A percentile compares a stretch with the other conserved stretches of the same genome.
Evolutionary conservation across 2,888 invertebrate species (phyloP).

Genomic region (Malthinus flaveolus): DNA sequence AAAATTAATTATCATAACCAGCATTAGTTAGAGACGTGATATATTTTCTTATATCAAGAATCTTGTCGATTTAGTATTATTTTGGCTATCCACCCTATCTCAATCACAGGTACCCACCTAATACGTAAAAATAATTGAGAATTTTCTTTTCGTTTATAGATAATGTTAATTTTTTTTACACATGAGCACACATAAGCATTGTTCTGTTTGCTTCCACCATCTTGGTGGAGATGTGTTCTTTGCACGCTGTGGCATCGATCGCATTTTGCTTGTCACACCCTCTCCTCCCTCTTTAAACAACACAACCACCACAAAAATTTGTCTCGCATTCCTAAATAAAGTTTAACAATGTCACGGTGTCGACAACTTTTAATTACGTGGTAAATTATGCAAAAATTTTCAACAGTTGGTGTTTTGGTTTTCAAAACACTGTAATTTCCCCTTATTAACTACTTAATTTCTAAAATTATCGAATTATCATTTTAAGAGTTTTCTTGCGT

Average conservation of each 20-base stretch:
- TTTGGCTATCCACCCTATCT: too few relatives aligned
- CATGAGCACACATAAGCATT: conserved; percentile 52
- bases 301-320: conserved; percentile 36
- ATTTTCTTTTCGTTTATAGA: conserved; percentile 25
- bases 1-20: too few relatives aligned
- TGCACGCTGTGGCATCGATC: conserved; percentile 49
- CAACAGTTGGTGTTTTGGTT: neutral
- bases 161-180: conserved; percentile 45
- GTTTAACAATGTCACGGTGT: conserved; percentile 40
- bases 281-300: conserved; percentile 33
- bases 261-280: conserved; percentile 30
- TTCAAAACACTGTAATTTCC: neutral
- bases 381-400: conserved; percentile 24
- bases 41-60: too few relatives aligned
- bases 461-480: neutral
- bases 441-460: conserved; percentile 1
- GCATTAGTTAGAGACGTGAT: too few relatives aligned
- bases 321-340: conserved; percentile 33
- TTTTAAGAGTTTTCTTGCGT: neutral
- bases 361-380: conserved; percentile 40
- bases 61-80: too few relatives aligned
- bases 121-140: conserved; percentile 11
- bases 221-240: conserved; percentile 50
- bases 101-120: too few relatives aligned
- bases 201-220: conserved; percentile 53